Conservation (phyloP, 2,888 invertebrate genomes). For the Polydrusus cervinus region DNA sequence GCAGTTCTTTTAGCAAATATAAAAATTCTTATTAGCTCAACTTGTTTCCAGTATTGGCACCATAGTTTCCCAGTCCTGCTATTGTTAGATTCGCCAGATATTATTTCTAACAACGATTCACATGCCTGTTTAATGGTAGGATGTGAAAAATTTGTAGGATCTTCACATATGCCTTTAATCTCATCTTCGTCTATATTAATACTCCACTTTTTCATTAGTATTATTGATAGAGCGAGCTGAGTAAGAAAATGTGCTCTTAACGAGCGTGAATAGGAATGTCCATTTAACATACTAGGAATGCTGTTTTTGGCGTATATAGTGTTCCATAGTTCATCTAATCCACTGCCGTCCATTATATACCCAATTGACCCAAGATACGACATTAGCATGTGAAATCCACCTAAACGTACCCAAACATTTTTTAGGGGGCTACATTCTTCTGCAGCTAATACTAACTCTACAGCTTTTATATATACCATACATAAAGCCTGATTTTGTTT, state of each 20-base stretch:
- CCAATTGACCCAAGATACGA: background rate
- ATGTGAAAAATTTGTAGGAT: too few relatives aligned
- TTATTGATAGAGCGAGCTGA: slow-evolving; percentile 3
- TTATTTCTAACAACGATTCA: too few relatives aligned
- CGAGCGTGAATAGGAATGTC: slow-evolving; percentile 12
- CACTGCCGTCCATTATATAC: background rate
- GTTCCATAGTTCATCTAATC: slow-evolving; percentile 1
- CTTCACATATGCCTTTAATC: background rate
- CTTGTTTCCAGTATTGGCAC: too few relatives aligned
- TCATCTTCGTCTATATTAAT: background rate
- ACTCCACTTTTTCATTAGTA: background rate
- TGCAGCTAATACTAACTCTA: background rate
- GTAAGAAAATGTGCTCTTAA: slow-evolving; percentile 9
- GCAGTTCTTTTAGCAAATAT: too few relatives aligned
- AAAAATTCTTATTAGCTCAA: too few relatives aligned
- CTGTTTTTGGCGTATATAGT: slow-evolving; percentile 2
- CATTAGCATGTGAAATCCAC: background rate
- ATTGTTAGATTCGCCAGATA: too few relatives aligned
- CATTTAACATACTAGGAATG: background rate
- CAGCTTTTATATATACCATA: too few relatives aligned
- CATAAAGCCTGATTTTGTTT: background rate
- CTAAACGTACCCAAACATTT: slow-evolving; percentile 1
- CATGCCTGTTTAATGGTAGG: too few relatives aligned
- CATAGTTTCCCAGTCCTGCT: too few relatives aligned
- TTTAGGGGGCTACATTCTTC: background rate